phyloP scores from a whole-genome alignment of 1,140 invertebrate species.

The Andricus grossulariae region DNA sequence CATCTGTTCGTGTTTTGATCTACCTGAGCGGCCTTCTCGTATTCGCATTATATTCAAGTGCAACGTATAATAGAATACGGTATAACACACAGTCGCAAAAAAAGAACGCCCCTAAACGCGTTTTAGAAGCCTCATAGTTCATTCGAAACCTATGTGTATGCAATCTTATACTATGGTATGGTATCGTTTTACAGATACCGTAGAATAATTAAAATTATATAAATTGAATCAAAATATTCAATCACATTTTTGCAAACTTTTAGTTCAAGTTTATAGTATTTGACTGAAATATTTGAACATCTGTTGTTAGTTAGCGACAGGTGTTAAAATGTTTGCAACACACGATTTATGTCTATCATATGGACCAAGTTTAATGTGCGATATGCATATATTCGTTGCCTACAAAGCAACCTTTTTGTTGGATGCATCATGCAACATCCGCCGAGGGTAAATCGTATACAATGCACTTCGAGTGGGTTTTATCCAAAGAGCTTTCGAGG shows the following conservation, averaged over 20 bases:
- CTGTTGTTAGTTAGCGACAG: no score
- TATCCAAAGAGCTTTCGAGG: slow-evolving; percentile 31
- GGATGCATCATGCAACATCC: slow-evolving; percentile 43
- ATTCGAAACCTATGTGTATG: slow-evolving; percentile 1
- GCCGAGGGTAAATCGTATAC: slow-evolving; percentile 20
- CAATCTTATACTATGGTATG: slow-evolving; percentile 38
- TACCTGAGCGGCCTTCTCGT: slow-evolving; percentile 54
- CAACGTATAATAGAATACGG: slow-evolving; percentile 54
- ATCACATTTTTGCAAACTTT: no score
- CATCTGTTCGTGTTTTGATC: slow-evolving; percentile 66
- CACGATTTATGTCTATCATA: no score
- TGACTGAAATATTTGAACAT: no score
- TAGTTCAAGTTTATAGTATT: no score
- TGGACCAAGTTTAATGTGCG: no score
- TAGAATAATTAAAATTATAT: no score
- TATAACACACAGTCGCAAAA: slow-evolving; percentile 42
- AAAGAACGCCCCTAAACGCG: not conserved
- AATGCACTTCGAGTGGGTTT: slow-evolving; percentile 28
- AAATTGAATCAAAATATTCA: no score
- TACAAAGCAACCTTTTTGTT: slow-evolving; percentile 42
- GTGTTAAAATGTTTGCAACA: no score
- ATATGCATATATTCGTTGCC: slow-evolving; percentile 39
- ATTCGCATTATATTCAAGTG: slow-evolving; percentile 53
- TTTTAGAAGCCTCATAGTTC: slow-evolving; percentile 39
- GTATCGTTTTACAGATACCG: no score